Base-by-base conservation (phyloP, 2,113 vertebrate species). In the Platichthys flesus region DNA sequence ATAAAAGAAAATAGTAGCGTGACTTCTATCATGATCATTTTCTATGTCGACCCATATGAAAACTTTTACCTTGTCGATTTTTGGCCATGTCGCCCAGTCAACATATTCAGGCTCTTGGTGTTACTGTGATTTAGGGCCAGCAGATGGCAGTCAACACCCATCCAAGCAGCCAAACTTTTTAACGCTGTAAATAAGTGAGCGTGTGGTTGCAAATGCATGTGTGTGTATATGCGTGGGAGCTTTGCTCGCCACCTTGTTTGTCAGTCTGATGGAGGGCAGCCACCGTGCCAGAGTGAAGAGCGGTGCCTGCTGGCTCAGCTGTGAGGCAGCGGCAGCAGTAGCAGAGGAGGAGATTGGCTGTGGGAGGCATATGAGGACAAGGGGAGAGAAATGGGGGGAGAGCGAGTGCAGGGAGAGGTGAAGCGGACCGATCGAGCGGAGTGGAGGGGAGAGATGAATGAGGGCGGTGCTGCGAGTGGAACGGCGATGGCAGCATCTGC, bases 61-160 rank as follows among this genome's bases (percentile, higher is more conserved):
- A 37, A 37, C 35, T 37, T 37, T 6, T 9, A 37, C 4, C 35
- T 9, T 37, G 0, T 9, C 9, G 35, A 37, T 37, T 37, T 37
- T 37, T 37, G 35, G 35, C 35, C 35, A 9, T 37, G 9, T 37
- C 35, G 9, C 35, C 35, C 35, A 37, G 26, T 9, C 28, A 3
- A 42, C 40, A 42, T 45, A 42, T 51, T 64, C 12, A 28, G 37
- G 23, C 15, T 23, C 0, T 49, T 28, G 31, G 12, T 23, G 26
- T 23, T 51, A 20, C 15, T 83, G 8, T 55, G 20, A 49, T 4
- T 42, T 70, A 65, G 37, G 60, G 67, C 90, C 89, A 89, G 83
- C 78, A 92, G 91, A 82, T 78, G 90, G 87, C 90, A 89, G 87
- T 12, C 63, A 57, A 67, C 21, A 73, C 20, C 58, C 72, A 63